These are phyloP conservation scores for Menura novaehollandiae DNA, from an alignment of 2,113 vertebrate species.

Conservation along the genomic window DNA sequence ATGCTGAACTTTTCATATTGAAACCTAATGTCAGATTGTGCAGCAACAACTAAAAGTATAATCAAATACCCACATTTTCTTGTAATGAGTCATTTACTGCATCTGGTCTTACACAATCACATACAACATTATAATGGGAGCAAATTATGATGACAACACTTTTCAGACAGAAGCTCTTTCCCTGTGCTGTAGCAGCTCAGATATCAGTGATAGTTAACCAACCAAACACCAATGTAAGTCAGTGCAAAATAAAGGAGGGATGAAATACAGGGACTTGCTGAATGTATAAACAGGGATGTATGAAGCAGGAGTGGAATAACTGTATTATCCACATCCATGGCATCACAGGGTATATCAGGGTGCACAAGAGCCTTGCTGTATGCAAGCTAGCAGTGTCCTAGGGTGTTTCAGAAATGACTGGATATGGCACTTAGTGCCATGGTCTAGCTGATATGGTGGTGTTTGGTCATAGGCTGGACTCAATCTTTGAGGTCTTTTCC, in stretches of 20 bases:
- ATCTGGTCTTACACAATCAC: neutral
- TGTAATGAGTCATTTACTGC: neutral
- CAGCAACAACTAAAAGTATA: neutral
- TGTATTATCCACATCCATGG: neutral
- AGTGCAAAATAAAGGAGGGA: neutral
- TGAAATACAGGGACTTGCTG: neutral
- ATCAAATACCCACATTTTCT: neutral
- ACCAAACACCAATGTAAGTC: neutral
- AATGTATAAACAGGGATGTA: neutral
- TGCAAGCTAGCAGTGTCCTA: neutral
- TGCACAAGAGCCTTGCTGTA: accelerated
- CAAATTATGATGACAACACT: neutral
- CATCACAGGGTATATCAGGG: neutral
- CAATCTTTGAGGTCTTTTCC: neutral
- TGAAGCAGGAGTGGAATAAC: neutral
- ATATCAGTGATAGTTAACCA: neutral
- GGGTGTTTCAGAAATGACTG: neutral
- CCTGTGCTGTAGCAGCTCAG: neutral
- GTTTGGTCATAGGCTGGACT: neutral
- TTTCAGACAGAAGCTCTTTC: neutral
- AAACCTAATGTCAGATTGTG: neutral
- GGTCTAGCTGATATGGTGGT: neutral
- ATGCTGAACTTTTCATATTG: neutral
- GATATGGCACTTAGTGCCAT: neutral
- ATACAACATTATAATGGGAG: neutral